phyloP scores from a whole-genome alignment of 2,113 vertebrate species.

The Podilymbus podiceps region DNA sequence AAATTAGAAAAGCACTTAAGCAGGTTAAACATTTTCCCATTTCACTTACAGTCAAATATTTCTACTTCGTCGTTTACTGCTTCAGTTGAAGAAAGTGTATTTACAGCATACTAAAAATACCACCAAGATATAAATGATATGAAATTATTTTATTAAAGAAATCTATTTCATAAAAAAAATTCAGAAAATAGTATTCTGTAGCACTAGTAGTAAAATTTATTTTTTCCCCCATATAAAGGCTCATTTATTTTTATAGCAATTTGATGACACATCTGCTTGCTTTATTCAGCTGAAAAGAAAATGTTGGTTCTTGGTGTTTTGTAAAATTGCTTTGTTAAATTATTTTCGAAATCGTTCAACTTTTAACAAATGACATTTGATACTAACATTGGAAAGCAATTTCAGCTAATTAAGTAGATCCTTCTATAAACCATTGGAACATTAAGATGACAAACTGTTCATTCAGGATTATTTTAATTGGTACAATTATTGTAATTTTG shows the following conservation, averaged over 20 bases:
- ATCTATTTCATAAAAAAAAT: slow-evolving; percentile 74
- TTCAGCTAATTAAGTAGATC: slow-evolving; percentile 93
- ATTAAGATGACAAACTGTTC: slow-evolving; percentile 98
- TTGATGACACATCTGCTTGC: slow-evolving; percentile 82
- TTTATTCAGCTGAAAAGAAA: slow-evolving; percentile 82
- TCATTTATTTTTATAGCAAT: slow-evolving; percentile 85
- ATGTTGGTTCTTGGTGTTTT: slow-evolving; percentile 81
- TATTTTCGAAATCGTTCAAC: slow-evolving; percentile 88
- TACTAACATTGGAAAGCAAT: slow-evolving; percentile 92
- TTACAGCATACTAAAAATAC: slow-evolving; percentile 69
- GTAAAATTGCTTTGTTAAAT: slow-evolving; percentile 84
- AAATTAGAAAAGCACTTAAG: not conserved
- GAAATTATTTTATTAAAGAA: slow-evolving; percentile 76
- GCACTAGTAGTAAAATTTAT: slow-evolving; percentile 78
- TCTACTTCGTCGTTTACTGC: slow-evolving; percentile 34
- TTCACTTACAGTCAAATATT: not conserved
- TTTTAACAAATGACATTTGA: slow-evolving; percentile 92
- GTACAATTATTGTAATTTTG: slow-evolving; percentile 99
- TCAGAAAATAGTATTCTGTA: slow-evolving; percentile 72
- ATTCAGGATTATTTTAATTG: slow-evolving; percentile 99
- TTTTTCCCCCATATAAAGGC: slow-evolving; percentile 78
- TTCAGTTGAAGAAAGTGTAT: slow-evolving; percentile 61
- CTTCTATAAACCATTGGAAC: slow-evolving; percentile 90
- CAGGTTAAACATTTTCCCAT: not conserved
- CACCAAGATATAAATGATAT: slow-evolving; percentile 56